Evolutionary conservation across 1,140 invertebrate genomes (phyloP).

Genomic region (Leptinotarsa undecemlineata): DNA sequence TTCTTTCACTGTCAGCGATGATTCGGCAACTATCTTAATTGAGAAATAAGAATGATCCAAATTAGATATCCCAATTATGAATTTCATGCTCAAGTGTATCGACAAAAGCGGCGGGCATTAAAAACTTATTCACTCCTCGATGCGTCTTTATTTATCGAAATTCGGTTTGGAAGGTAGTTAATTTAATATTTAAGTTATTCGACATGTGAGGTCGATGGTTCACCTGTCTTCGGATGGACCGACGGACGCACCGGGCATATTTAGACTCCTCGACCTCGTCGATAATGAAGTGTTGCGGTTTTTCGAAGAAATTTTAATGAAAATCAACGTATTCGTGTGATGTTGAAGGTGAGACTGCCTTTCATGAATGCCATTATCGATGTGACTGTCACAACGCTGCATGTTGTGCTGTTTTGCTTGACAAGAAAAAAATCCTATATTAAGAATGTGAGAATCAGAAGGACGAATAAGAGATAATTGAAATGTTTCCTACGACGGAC

Average conservation of each 20-base stretch:
- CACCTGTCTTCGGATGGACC: constrained; percentile 34
- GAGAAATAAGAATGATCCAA: constrained; percentile 12
- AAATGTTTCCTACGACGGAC: no score
- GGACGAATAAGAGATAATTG: no score
- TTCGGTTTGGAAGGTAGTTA: constrained; percentile 29
- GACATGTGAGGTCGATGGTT: constrained; percentile 33
- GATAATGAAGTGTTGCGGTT: constrained; percentile 19
- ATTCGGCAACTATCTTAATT: constrained; percentile 11
- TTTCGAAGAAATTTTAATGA: constrained; percentile 8
- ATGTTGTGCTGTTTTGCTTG: no score
- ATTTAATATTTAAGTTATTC: constrained; percentile 45
- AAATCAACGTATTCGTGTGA: background rate
- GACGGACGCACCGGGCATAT: constrained; percentile 35
- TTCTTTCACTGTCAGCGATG: background rate
- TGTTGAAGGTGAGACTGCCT: background rate
- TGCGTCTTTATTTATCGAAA: constrained; percentile 31
- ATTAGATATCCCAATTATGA: constrained; percentile 37
- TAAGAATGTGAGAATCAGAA: no score
- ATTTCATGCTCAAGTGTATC: constrained; percentile 36
- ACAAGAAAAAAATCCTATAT: no score
- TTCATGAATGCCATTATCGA: background rate
- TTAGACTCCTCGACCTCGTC: constrained; percentile 30
- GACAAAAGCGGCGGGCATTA: constrained; percentile 26
- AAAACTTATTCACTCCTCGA: constrained; percentile 23
- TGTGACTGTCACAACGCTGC: no score